Percentiles rank a stretch among this genome's conserved stretches.
phyloP scores from a whole-genome alignment of 2,797 vertebrate genomes.

The Myotis planiceps region DNA sequence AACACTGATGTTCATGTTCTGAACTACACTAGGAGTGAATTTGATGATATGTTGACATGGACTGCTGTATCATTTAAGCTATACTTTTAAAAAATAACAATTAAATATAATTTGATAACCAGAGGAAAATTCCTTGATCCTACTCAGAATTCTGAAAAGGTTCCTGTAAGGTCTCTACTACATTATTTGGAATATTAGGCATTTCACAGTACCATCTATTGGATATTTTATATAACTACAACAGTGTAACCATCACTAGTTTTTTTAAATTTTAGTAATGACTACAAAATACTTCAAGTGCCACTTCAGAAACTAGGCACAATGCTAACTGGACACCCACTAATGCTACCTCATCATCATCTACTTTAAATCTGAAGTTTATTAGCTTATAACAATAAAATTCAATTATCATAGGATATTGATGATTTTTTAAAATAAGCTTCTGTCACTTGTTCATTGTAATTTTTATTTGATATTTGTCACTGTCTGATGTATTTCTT shows the following conservation, averaged over 20 bases:
- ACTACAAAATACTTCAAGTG: background rate
- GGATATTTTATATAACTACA: slow-evolving; percentile 44
- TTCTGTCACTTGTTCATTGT: background rate
- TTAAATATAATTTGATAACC: background rate
- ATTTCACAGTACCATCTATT: slow-evolving; percentile 62
- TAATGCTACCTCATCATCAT: background rate
- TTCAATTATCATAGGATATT: background rate
- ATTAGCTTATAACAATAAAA: background rate
- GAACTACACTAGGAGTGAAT: background rate
- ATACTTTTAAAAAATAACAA: background rate
- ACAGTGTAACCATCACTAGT: background rate
- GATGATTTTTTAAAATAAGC: background rate
- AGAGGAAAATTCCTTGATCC: background rate
- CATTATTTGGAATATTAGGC: background rate
- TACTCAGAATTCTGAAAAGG: background rate
- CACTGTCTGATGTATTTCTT: background rate
- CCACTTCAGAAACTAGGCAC: background rate
- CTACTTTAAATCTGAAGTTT: background rate
- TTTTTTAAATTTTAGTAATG: background rate
- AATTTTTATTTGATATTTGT: background rate
- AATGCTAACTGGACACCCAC: background rate
- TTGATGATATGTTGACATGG: background rate
- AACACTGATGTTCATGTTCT: background rate
- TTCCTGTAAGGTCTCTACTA: background rate
- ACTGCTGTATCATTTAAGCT: background rate